Evolutionary conservation across 2,113 vertebrate genomes (phyloP), one percentile per base, ranked within the genome.

Genomic region (Peucedramus taeniatus): DNA sequence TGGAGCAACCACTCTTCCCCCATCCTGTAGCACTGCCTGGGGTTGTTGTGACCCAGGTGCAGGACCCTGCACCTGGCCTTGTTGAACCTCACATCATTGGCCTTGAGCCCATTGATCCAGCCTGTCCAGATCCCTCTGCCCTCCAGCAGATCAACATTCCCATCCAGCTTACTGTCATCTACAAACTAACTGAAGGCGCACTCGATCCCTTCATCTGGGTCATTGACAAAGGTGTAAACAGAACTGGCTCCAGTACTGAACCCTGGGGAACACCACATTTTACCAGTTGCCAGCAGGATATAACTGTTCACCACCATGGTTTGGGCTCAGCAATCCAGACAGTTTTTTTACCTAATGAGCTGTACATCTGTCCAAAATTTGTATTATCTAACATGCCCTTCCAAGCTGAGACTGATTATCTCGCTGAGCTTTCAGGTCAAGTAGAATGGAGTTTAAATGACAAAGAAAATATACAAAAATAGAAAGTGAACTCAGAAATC

Each of bases 61-160:
- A 51, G 12, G 28, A 51, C 5, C 6, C 0, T 0, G 10, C 6
- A 45, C 1, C 2, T n/a, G 14, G 1, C 44, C 45, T 26, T 51
- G 8, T 11, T 11, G 33, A 51, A 33, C 19, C 12, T 39, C 23
- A 44, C 11, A 17, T 13, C 27, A 11, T 0, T 59, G 60, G 27
- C 51, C 35, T 51, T 60, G n/a, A 44, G 28, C 13, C 20, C 61
- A 53, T 9, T 24, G 24, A 40, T 47, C 4, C 61, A 82, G 28
- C 11, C n/a, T 68, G 4, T 31, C 13, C 39, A 53, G 69, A 31
- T 27, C 20, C 16, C n/a, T 6, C 15, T 13, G 31, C 7, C 31
- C n/a, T 69, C 21, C 47, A 61, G 35, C 17, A 76, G 4, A 47
- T 16, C 40, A 61, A 42, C 12, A 19, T 4, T 69, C 15, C 14